Evolutionary conservation across 2,113 vertebrate genomes (phyloP).

Genomic region (Sphaerodactylus townsendi): DNA sequence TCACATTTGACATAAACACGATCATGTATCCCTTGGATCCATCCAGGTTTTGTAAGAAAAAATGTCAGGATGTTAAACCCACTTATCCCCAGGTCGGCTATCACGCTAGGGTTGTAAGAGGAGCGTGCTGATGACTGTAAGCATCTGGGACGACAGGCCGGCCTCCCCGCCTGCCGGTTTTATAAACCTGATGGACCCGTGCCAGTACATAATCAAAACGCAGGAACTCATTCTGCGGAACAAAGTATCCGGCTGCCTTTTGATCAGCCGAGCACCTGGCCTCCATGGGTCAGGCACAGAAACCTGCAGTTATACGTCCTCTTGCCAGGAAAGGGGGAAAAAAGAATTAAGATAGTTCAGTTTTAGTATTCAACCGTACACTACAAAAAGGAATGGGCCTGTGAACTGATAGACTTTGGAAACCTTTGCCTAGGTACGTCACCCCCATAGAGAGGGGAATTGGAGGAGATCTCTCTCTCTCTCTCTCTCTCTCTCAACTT

Average conservation of each 20-base stretch:
- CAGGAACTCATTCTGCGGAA: constrained; percentile 14
- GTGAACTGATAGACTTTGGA: neutral
- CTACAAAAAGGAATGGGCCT: neutral
- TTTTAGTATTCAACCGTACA: neutral
- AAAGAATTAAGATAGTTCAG: neutral
- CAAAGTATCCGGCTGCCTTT: constrained; percentile 12
- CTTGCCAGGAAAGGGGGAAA: neutral
- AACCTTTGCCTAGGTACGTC: neutral
- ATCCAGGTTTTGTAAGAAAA: neutral
- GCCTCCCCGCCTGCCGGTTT: neutral
- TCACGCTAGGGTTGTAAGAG: neutral
- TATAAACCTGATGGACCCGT: constrained; percentile 15
- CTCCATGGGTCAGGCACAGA: neutral
- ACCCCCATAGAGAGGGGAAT: neutral
- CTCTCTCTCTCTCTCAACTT: neutral
- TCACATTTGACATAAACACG: neutral
- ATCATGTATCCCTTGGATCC: neutral
- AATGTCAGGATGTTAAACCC: neutral
- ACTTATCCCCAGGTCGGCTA: neutral
- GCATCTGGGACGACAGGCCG: neutral
- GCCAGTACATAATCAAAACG: constrained; percentile 27
- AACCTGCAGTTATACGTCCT: neutral
- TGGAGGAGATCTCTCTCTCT: no score
- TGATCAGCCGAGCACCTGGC: constrained; percentile 29
- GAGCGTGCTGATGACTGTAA: neutral